Conservation (phyloP, 2,113 vertebrate species). For the Atrichornis clamosus region DNA sequence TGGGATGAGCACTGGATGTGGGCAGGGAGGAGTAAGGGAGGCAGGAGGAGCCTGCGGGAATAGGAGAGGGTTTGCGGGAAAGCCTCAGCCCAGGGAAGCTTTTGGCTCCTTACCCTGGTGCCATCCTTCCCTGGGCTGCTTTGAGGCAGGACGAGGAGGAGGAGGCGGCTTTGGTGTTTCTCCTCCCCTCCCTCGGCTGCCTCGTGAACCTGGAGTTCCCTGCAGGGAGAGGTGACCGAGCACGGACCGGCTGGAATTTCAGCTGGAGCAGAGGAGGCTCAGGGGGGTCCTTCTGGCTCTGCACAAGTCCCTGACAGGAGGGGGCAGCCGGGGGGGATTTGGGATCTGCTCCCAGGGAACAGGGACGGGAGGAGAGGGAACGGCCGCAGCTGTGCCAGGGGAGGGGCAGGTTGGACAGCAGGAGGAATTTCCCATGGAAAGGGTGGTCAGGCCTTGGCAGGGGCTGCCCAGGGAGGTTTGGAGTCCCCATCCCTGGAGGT, state of each 20-base stretch:
- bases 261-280: neutral
- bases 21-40: neutral
- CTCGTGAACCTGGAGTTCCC: neutral
- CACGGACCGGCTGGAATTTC: neutral
- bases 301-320: neutral
- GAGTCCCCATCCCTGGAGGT: neutral
- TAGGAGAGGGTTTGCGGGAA: neutral
- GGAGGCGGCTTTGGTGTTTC: neutral
- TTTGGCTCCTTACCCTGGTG: neutral
- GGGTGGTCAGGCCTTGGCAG: fast-evolving
- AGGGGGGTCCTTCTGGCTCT: neutral
- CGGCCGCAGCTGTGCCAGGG: neutral
- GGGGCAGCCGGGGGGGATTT: neutral
- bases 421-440: neutral
- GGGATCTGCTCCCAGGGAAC: neutral
- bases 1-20: neutral
- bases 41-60: neutral
- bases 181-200: neutral
- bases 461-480: neutral
- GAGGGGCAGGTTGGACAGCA: fast-evolving
- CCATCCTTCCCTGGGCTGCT: neutral
- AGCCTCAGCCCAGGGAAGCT: neutral
- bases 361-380: neutral
- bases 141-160: neutral
- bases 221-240: neutral